These are phyloP conservation scores for Napeogenes inachia DNA, from an alignment of 2,888 invertebrate genomes.

Conservation along the genomic window DNA sequence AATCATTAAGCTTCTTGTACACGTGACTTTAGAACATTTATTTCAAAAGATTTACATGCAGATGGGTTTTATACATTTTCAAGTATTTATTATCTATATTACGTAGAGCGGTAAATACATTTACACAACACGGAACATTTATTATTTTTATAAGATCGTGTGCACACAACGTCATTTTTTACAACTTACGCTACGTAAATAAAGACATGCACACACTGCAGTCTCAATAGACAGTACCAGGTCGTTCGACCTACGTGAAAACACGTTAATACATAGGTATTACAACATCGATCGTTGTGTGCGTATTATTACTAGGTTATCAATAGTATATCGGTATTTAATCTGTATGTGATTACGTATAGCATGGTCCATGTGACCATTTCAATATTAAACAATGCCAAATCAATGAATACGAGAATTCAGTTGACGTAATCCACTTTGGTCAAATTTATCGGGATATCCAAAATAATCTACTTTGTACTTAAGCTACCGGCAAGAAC, in stretches of 20 bases:
- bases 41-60: constrained; percentile 9
- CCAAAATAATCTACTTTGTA: constrained; percentile 34
- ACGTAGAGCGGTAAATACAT: constrained; percentile 14
- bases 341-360: too few relatives aligned
- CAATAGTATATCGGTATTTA: not conserved
- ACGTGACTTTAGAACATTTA: too few relatives aligned
- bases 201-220: not conserved
- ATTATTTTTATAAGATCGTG: not conserved
- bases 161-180: not conserved
- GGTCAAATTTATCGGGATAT: not conserved
- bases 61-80: constrained; percentile 2
- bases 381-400: too few relatives aligned
- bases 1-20: constrained; percentile 6
- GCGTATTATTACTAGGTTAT: constrained; percentile 1
- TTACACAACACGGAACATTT: not conserved
- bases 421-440: too few relatives aligned
- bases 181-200: not conserved
- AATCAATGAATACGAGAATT: too few relatives aligned
- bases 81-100: constrained; percentile 3
- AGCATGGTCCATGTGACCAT: too few relatives aligned
- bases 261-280: too few relatives aligned
- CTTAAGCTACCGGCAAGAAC: constrained; percentile 47
- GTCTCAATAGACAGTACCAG: too few relatives aligned
- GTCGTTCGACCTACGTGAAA: too few relatives aligned
- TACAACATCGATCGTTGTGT: not conserved